Base-by-base conservation (phyloP, 2,797 vertebrate genomes). In the Petrocephalus schoutedeni region DNA sequence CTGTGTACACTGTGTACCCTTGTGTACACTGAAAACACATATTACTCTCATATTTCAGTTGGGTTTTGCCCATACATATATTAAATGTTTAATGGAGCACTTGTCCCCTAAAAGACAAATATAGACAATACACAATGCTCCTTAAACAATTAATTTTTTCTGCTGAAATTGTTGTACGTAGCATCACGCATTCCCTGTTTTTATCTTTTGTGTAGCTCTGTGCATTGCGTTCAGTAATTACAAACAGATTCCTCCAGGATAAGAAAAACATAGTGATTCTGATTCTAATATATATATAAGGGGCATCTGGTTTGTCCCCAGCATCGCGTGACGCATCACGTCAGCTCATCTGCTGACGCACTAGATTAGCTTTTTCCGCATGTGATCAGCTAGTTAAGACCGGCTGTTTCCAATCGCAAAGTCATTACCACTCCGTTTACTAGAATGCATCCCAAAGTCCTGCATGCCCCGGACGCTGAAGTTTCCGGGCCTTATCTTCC, bases 401-500 rank as follows among this genome's bases (percentile, higher is more conserved):
- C 19, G 16, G 14, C 32, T 19, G 12, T 71, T 16, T 36, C 23
- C 28, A 36, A n/a, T 45, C 4, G 7, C 45, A 82, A 41, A 80
- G 7, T 51, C 19, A n/a, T 82, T n/a, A 8, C n/a, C 14, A 1
- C 6, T 16, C 4, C 71, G 14, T 82, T 51, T 4, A 19, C 21
- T 82, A 8, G 77, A 45, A 36, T 82, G 45, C 16, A n/a, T 83
- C 41, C n/a, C n/a, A 23, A 83, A 21, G 41, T 83, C 49, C n/a
- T 3, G 45, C 36, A 28, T 85, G 89, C 59, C 28, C 82, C 54
- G 56, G n/a, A 41, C 16, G 12, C 77, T 53, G 88, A 77, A 82
- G 86, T 84, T 21, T 23, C 0, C 56, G 8, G 80, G 85, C 54
- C 82, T 89, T 87, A 91, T 90, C 82, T 90, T 74, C 86, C 49